Base-by-base conservation (phyloP, 1,140 invertebrate genomes). In the Drosophila trapezifrons region DNA sequence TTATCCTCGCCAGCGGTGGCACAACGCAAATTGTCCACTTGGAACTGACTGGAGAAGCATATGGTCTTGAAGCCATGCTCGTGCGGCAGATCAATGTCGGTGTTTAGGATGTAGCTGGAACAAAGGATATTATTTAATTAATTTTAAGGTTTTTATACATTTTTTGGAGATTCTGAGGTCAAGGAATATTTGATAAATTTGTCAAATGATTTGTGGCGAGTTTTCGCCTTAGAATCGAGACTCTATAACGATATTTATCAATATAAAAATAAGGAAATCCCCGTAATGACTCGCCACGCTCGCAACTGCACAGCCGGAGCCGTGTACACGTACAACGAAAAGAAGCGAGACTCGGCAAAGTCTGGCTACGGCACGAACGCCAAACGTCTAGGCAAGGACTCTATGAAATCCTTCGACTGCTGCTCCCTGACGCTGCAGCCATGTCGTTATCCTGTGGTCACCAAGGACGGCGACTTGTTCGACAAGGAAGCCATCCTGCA, bases 281-380 rank as follows among this genome's bases (percentile, higher is more conserved):
- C 2, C 5, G 43, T 63, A 20, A 98, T 98, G 97, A 98, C 97
- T 0, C 93, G 99, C 62, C 99, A 99, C 91, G 98, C 97, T 5
- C 96, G 97, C 92, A 99, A 99, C 93, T 98, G 98, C 86, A 99
- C 99, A 1, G 98, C 98, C 15, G 98, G 98, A 57, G 97, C 98
- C 18, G 98, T 99, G 40, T 99, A 99, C 91, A 99, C 98, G 0
- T 99, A 99, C 90, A 97, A 99, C 90, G 99, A 99, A 91, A 98
- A 98, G 92, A 97, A 98, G 91, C 99, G 98, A 90, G 99, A 99
- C 92, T 97, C 97, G 9, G 94, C 96, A 56, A 95, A 96, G n/a
- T 98, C 97, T 15, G 98, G 98, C 32, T 98, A 97, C 92, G 97
- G 97, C 1, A 97, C 96, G 13, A 96, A 97, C 90, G 94, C 93